Evolutionary conservation across 1,140 invertebrate genomes (phyloP).

Genomic region (Asbolus verrucosus): DNA sequence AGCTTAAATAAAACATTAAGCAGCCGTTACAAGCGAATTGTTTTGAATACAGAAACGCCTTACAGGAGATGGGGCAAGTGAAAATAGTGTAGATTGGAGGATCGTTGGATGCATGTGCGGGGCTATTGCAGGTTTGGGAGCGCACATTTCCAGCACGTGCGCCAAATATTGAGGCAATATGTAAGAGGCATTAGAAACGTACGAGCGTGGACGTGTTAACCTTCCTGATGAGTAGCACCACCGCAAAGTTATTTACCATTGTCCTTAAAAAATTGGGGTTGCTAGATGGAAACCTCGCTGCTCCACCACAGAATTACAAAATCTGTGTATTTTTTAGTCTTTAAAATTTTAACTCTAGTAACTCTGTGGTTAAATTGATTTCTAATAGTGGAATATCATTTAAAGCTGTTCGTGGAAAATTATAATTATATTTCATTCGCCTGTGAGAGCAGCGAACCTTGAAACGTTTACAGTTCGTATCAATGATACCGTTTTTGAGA

Average conservation of each 20-base stretch:
- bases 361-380: no score
- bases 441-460: no score
- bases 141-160: conserved; percentile 38
- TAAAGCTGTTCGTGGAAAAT: no score
- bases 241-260: neutral
- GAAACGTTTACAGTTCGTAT: no score
- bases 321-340: no score
- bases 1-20: conserved; percentile 44
- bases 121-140: conserved; percentile 22
- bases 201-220: conserved; percentile 21
- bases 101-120: conserved; percentile 38
- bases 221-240: neutral
- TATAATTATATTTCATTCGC: no score
- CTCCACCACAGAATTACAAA: no score
- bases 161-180: conserved; percentile 43
- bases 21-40: conserved; percentile 31
- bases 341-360: no score
- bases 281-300: neutral
- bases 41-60: conserved; percentile 34
- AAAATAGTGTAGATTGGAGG: conserved; percentile 39
- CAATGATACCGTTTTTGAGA: no score
- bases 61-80: conserved; percentile 2
- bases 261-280: no score
- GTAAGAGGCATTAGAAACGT: conserved; percentile 37
- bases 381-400: no score